Evolutionary conservation across 2,797 vertebrate genomes (phyloP), one percentile per base, ranked within the genome.

Genomic region (Darevskia mixta): DNA sequence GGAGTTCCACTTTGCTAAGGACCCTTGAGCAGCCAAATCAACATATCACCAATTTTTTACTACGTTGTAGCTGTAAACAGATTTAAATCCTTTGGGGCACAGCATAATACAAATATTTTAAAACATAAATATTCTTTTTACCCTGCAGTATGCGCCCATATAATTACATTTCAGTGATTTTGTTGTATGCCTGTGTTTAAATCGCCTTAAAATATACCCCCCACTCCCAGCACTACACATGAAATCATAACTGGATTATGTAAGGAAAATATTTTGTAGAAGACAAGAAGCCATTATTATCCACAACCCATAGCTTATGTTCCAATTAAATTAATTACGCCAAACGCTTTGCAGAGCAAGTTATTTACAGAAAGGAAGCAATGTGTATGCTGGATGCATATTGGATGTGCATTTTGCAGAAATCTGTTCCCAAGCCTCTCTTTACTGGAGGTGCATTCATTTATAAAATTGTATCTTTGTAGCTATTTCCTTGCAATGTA

Each of bases 211-310:
- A 18, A 81, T 0, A 72, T 3, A 75, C 17, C 73, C 92, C 89
- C 32, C 2, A 75, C 17, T 76, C 92, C 89, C 32, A 87, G 55
- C 4, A 93, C 88, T 91, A 25, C 61, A 67, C 92, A n/a, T 3
- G 41, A 79, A 89, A 75, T 76, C 27, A n/a, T 8, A 75, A 67
- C 4, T 41, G 38, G 23, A 87, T 82, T 79, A 2, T 32, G 45
- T 15, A 49, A 79, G 66, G 69, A 73, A 86, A 64, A 87, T 82
- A 79, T 2, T 84, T 4, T 72, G 0, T 79, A 85, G 77, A 38
- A 7, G 1, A 92, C 85, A 92, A 89, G 4, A 64, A 5, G n/a
- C 9, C 29, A 0, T 91, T 91, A 55, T 81, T 86, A 86, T 64
- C 38, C 58, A 2, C 2, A 67, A 66, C 7, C 3, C 8, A 58